Evolutionary conservation across 2,113 vertebrate genomes (phyloP).

Genomic region (Mionectes macconnelli): DNA sequence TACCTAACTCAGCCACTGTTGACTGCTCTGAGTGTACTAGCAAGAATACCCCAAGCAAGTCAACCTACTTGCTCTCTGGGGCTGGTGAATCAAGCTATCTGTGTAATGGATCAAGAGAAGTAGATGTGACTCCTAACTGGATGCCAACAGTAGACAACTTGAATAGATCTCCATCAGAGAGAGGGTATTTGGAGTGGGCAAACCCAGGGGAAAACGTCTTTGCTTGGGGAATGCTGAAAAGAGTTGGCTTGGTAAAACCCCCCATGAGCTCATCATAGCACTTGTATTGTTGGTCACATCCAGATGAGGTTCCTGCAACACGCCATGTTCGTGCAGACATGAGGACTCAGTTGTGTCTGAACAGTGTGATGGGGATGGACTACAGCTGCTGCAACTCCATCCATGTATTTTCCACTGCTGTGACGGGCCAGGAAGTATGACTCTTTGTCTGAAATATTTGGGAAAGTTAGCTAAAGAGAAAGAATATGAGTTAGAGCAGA

Average conservation of each 20-base stretch:
- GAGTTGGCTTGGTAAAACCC: not conserved
- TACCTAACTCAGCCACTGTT: not conserved
- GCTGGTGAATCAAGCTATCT: not conserved
- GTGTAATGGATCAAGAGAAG: not conserved
- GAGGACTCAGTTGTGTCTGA: not conserved
- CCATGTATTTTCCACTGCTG: not conserved
- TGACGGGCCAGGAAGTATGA: not conserved
- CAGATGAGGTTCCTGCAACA: not conserved
- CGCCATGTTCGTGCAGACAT: rapidly evolving
- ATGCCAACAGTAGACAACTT: not conserved
- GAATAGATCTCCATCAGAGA: not conserved
- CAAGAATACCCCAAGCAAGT: not conserved
- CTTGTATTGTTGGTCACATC: rapidly evolving
- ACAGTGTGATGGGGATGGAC: not conserved
- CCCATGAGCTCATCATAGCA: rapidly evolving
- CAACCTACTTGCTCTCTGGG: not conserved
- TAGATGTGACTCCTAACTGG: not conserved
- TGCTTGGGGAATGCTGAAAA: not conserved
- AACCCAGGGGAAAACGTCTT: not conserved
- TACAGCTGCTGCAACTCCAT: not conserved
- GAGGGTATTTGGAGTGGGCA: not conserved
- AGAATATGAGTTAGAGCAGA: not conserved
- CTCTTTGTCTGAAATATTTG: not conserved
- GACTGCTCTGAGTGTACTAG: not conserved
- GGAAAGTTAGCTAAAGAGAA: not conserved